Percentiles rank a stretch among this genome's conserved stretches.
Evolutionary conservation across 1,140 invertebrate species (phyloP).

Genomic region (honey bee (Apis mellifera)): DNA sequence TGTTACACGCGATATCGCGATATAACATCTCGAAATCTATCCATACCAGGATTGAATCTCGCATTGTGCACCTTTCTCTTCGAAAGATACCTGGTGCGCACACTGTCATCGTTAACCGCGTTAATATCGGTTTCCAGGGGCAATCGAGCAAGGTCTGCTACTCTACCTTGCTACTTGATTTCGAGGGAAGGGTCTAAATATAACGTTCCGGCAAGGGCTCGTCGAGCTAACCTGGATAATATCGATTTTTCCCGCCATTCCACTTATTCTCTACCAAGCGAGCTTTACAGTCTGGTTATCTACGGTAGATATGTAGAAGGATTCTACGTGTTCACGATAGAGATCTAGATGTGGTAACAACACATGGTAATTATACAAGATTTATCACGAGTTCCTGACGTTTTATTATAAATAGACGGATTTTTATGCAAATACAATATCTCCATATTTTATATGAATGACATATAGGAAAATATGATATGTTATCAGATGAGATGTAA

Average conservation of each 20-base stretch:
- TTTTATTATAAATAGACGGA: not conserved
- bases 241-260: constrained; percentile 55
- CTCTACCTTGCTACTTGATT: constrained; percentile 54
- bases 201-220: constrained; percentile 67
- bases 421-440: no score
- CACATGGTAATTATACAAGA: constrained; percentile 18
- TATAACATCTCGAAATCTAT: constrained; percentile 10
- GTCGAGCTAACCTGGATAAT: constrained; percentile 65
- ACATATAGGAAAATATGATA: no score
- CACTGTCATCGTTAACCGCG: constrained; percentile 27
- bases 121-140: constrained; percentile 62
- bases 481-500: no score
- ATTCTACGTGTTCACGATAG: not conserved
- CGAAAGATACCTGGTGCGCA: constrained; percentile 10
- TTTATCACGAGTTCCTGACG: not conserved
- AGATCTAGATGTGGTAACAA: not conserved
- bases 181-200: constrained; percentile 70
- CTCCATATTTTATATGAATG: no score
- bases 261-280: not conserved
- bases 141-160: constrained; percentile 48
- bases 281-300: constrained; percentile 17
- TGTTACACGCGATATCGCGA: constrained; percentile 17
- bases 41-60: constrained; percentile 40
- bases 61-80: constrained; percentile 21
- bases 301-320: constrained; percentile 14